Evolutionary conservation across 1,140 invertebrate species (phyloP).

Genomic region (Listronotus oregonensis): DNA sequence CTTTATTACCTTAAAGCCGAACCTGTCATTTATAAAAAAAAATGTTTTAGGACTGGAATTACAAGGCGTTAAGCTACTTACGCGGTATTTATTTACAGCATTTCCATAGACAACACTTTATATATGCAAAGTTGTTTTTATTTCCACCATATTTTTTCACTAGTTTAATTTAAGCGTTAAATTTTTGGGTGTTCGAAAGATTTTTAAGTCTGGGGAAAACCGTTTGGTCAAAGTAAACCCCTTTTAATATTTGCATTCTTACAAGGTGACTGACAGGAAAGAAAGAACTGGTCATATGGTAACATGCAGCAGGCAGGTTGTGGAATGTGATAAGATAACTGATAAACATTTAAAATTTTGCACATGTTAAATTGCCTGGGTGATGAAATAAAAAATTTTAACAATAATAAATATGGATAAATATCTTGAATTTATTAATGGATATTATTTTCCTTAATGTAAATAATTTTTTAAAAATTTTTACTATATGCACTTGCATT

Average conservation of each 20-base stretch:
- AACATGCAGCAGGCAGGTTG: too few species aligned
- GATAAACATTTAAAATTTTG: too few species aligned
- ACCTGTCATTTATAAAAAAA: not conserved
- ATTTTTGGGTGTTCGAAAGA: constrained; percentile 1
- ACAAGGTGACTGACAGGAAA: constrained; percentile 14
- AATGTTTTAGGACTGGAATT: constrained; percentile 12
- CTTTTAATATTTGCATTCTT: constrained; percentile 15
- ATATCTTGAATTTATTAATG: too few species aligned
- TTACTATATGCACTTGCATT: too few species aligned
- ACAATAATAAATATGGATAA: too few species aligned
- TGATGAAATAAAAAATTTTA: too few species aligned
- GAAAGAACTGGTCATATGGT: not conserved
- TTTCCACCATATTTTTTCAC: not conserved
- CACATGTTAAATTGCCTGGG: too few species aligned
- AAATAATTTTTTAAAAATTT: too few species aligned
- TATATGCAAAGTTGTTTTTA: too few species aligned
- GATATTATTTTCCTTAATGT: too few species aligned
- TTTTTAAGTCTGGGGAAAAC: not conserved
- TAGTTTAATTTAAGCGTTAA: not conserved
- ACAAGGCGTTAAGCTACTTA: constrained; percentile 10
- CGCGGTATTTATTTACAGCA: constrained; percentile 8
- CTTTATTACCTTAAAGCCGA: too few species aligned
- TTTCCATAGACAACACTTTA: not conserved
- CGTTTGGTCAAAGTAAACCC: constrained; percentile 1
- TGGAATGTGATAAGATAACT: too few species aligned